A percentile compares a stretch with the other conserved stretches of the same genome.
These are phyloP conservation scores for Psophia crepitans DNA, from an alignment of 2,113 vertebrate genomes.

Conservation along the genomic window DNA sequence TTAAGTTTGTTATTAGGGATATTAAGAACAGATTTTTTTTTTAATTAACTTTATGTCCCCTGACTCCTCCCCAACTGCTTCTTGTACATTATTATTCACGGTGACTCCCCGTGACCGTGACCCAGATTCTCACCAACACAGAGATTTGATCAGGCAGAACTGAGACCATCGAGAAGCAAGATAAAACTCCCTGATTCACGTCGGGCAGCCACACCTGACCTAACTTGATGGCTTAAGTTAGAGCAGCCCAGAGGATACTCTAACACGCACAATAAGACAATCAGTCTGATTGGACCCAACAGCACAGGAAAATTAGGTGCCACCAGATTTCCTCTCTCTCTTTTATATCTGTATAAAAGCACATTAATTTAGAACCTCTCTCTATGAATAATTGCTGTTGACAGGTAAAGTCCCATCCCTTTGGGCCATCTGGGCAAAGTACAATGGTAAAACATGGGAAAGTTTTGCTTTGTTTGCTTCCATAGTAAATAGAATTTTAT, in stretches of 20 bases:
- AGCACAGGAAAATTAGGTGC: background rate
- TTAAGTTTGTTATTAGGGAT: background rate
- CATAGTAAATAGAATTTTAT: background rate
- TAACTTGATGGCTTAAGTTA: conserved; percentile 19
- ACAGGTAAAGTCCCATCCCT: background rate
- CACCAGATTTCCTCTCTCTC: background rate
- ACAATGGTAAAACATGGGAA: background rate
- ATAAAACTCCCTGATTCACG: background rate
- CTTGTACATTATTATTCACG: background rate
- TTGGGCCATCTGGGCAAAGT: background rate
- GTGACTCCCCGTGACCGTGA: conserved; percentile 6
- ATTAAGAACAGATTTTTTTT: background rate
- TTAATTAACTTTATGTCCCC: conserved; percentile 65
- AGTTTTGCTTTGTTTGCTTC: background rate
- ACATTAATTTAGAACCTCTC: background rate
- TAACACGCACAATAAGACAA: too few species aligned
- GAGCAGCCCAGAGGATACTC: background rate
- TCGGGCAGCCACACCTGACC: background rate
- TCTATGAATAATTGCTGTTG: background rate
- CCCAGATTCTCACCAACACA: background rate
- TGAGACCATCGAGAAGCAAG: background rate
- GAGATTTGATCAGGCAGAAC: background rate
- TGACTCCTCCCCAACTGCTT: background rate
- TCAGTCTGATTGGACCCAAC: background rate
- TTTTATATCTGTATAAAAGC: background rate